Percentiles rank a stretch among this genome's conserved stretches.
These are phyloP conservation scores for Bemisia tabaci DNA, from an alignment of 1,140 invertebrate species.

Conservation along the genomic window DNA sequence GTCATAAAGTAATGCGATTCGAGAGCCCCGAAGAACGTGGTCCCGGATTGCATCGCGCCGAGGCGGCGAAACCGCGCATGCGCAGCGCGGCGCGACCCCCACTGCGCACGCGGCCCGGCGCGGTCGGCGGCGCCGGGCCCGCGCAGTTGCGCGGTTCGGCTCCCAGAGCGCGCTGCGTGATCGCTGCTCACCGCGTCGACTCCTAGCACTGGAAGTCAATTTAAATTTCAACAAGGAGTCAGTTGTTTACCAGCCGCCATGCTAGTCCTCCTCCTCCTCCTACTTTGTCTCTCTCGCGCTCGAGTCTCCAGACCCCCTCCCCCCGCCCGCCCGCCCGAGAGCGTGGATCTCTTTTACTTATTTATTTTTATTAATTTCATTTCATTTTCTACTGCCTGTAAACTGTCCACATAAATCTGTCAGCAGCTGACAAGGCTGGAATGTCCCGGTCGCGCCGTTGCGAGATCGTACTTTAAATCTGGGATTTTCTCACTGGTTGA, in stretches of 20 bases:
- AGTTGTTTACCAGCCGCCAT: background rate
- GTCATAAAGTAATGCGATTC: background rate
- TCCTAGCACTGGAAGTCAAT: background rate
- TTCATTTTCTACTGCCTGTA: background rate
- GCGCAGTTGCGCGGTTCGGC: background rate
- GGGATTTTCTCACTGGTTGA: too few species aligned
- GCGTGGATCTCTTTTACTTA: background rate
- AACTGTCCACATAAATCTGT: background rate
- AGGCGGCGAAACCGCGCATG: too few species aligned
- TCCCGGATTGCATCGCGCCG: too few species aligned
- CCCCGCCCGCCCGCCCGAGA: too few species aligned
- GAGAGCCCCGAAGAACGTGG: background rate
- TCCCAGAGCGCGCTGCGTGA: background rate
- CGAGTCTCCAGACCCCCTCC: background rate
- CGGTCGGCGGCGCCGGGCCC: too few species aligned
- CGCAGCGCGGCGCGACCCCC: too few species aligned
- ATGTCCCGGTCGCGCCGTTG: too few species aligned
- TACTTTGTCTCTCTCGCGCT: background rate
- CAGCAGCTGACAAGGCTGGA: background rate
- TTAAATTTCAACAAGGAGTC: background rate
- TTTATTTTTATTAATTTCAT: slow-evolving; percentile 1
- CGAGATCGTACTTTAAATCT: too few species aligned
- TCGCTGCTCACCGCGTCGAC: background rate
- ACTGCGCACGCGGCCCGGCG: too few species aligned
- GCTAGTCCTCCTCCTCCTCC: background rate